phyloP scores from a whole-genome alignment of 2,797 vertebrate species.

The Pseudopleuronectes americanus region DNA sequence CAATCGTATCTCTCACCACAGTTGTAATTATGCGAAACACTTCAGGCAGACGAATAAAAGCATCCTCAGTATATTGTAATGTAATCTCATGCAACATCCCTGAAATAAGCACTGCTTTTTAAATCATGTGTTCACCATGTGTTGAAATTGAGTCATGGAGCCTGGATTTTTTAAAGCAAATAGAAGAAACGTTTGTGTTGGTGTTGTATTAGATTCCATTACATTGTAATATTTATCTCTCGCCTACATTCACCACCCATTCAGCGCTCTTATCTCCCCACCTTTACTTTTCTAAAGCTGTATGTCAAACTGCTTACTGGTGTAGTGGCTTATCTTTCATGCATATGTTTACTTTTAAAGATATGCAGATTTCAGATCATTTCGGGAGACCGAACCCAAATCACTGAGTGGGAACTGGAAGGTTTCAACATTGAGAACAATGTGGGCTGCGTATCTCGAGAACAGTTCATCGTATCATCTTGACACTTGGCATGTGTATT shows the following conservation, averaged over 20 bases:
- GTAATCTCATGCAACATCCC: conserved; percentile 29
- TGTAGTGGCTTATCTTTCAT: conserved; percentile 15
- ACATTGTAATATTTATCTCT: conserved; percentile 23
- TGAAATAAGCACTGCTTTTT: conserved; percentile 18
- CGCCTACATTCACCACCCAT: conserved; percentile 30
- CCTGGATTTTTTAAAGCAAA: conserved; percentile 16
- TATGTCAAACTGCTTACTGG: conserved; percentile 17
- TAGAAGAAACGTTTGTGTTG: conserved; percentile 12
- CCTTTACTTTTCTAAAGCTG: conserved; percentile 3
- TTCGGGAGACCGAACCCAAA: conserved; percentile 4
- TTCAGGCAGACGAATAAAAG: conserved; percentile 21
- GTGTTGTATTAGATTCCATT: conserved; percentile 30
- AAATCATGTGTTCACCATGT: conserved; percentile 15
- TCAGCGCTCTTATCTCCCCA: conserved; percentile 9
- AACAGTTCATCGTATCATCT: conserved; percentile 3
- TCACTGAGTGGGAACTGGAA: background rate
- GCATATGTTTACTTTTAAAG: no score
- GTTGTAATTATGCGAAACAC: conserved; percentile 19
- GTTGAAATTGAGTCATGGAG: conserved; percentile 38
- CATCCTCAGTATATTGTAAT: conserved; percentile 19
- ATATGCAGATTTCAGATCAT: conserved; percentile 17
- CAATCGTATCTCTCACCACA: conserved; percentile 13
- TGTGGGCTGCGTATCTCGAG: background rate
- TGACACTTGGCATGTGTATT: background rate
- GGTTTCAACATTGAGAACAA: background rate